A percentile compares a stretch with the other conserved stretches of the same genome.
phyloP scores from a whole-genome alignment of 2,888 invertebrate species.

The Yponomeuta plumbellus region DNA sequence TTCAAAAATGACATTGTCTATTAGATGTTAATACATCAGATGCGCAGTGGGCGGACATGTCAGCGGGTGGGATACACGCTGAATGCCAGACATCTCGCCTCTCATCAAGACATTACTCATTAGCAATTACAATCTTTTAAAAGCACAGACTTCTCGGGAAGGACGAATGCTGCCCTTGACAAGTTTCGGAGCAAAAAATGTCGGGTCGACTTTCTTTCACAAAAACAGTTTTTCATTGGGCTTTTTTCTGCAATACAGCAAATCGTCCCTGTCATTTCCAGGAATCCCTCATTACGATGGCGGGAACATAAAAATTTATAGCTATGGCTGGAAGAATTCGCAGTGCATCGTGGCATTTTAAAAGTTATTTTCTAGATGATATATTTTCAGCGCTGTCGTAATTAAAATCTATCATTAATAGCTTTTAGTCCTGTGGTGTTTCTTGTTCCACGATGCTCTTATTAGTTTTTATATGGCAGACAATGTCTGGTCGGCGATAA shows the following conservation, averaged over 20 bases:
- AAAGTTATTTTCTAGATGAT: neutral
- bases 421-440: neutral
- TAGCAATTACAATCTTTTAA: constrained; percentile 23
- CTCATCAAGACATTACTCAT: constrained; percentile 23
- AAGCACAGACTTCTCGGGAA: constrained; percentile 27
- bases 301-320: constrained; percentile 36
- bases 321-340: constrained; percentile 16
- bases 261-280: constrained; percentile 43
- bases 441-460: neutral
- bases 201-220: constrained; percentile 12
- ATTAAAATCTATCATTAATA: neutral
- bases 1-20: neutral
- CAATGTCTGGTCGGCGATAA: constrained; percentile 2
- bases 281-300: constrained; percentile 49
- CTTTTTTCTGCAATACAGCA: constrained; percentile 34
- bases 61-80: constrained; percentile 15
- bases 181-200: constrained; percentile 7
- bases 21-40: constrained; percentile 11
- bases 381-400: neutral
- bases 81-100: constrained; percentile 13
- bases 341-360: neutral
- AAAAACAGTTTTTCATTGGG: constrained; percentile 27
- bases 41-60: constrained; percentile 14
- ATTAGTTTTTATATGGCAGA: neutral
- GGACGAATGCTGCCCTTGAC: constrained; percentile 32